Base-by-base conservation (phyloP, 1,140 invertebrate species). In the Ips nitidus region DNA sequence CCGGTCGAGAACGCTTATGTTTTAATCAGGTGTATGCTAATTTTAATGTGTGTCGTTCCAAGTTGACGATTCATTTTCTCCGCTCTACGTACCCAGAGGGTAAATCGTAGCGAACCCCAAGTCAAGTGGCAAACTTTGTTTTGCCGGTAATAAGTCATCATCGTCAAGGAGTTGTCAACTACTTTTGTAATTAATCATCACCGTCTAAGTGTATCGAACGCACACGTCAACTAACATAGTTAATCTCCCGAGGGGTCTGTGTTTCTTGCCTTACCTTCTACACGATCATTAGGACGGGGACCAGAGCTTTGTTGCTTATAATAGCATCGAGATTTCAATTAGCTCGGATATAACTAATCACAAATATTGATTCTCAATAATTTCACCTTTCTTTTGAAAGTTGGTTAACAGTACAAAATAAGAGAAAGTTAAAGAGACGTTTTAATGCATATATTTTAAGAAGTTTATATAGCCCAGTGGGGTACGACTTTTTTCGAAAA, bases 1-100 rank as follows among this genome's bases (percentile, higher is more conserved):
- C 57, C 43, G 56, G 43, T 59, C 36, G 57, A 41, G 56, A 66
- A 57, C 58, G 53, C 57, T 68, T 59, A 60, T 68, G 58, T 68
- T 68, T 60, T 61, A 68, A 68, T 68, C 66, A 68, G 66, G 56
- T 68, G 66, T 66, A 66, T 66, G 64, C 64, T 66, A 66, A 66
- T 66, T 66, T 66, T 45, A 66, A 66, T 66, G 55, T 58, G 41
- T 66, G 64, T 66, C 50, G 53, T 64, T 64, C 39, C 47, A 1
- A 50, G 6, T 64, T 52, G 41, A 41, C 52, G 4, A 52, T 53
- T 64, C 53, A 53, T 53, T 64, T 59, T n/a, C 6, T 55, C 4
- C 37, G 52, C 37, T 55, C 6, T 22, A 50, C 45, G 45, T 50
- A 22, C 22, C 22, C 22, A 22, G 22, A 22, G 22, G 22, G 22